phyloP scores from a whole-genome alignment of 2,797 vertebrate genomes.

The Pangasius mekongensis region DNA sequence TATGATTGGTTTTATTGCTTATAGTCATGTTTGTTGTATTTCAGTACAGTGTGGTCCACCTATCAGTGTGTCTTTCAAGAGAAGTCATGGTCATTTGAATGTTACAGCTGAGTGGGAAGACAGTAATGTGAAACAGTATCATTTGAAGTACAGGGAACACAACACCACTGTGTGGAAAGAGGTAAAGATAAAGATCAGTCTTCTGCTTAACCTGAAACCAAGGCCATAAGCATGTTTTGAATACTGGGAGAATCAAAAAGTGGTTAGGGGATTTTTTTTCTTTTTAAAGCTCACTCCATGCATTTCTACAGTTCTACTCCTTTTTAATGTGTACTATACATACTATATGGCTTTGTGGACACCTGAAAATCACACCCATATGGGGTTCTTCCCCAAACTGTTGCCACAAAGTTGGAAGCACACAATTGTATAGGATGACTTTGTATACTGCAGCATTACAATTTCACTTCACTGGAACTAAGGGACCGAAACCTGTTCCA shows the following conservation, averaged over 20 bases:
- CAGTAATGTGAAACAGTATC: neutral
- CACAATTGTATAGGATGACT: neutral
- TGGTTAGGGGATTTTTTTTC: neutral
- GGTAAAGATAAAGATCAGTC: slow-evolving; percentile 60
- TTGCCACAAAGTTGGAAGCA: neutral
- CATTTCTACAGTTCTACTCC: neutral
- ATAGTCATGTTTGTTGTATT: slow-evolving; percentile 18
- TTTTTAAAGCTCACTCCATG: neutral
- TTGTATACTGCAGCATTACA: neutral
- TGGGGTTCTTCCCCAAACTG: neutral
- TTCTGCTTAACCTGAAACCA: neutral
- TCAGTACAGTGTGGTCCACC: slow-evolving; percentile 73
- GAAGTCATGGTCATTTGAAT: slow-evolving; percentile 57
- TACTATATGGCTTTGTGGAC: neutral
- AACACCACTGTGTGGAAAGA: slow-evolving; percentile 53
- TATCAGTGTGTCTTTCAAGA: slow-evolving; percentile 39
- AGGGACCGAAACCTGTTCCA: neutral
- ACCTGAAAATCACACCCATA: neutral
- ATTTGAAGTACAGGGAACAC: slow-evolving; percentile 62
- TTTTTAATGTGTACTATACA: neutral
- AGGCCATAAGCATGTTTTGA: neutral
- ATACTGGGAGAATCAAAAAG: neutral
- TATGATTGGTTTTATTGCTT: neutral
- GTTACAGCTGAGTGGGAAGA: slow-evolving; percentile 64
- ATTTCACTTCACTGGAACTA: neutral